Base-by-base conservation (phyloP, 2,797 vertebrate species). In the Chloroceryle inda region DNA sequence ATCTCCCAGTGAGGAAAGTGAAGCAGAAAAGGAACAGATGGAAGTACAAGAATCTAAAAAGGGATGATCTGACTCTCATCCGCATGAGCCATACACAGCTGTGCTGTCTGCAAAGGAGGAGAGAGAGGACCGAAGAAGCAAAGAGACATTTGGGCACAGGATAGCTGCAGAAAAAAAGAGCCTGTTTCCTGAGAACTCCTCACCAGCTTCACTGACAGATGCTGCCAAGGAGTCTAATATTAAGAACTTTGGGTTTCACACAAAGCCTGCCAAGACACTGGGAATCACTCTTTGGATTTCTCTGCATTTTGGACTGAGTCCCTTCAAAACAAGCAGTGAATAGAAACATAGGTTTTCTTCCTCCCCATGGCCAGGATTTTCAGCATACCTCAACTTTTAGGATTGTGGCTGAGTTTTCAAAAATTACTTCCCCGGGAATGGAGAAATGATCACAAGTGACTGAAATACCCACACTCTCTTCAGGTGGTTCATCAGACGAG, bases 301-400 rank as follows among this genome's bases (percentile, higher is more conserved):
- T 80, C 53, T 74, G 33, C 0, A 2, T 68, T 91, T 96, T 97
- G 95, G 89, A 94, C 26, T 0, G 2, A 89, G 35, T 77, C 91
- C 82, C 92, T 88, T 92, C 76, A 91, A 96, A 96, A 91, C 68
- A 94, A 91, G 35, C 38, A 62, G 45, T 33, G 76, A 69, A 58
- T 6, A 86, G 68, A 88, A 92, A 69, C 76, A 64, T n/a, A 75
- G 79, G 29, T 6, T 90, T 92, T 91, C 50, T 92, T 74, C 52
- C 63, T 79, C 76, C 35, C 24, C 3, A 11, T 79, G 40, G 81
- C 77, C 88, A 87, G 86, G 66, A 89, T 95, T 94, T 92, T 91
- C 86, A 85, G 29, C 53, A 56, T 92, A 76, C 67, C 56, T 96
- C 77, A 80, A 42, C 81, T 82, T 95, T 71, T 49, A 79, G 33